These are phyloP conservation scores for Campoplex capitator DNA, from an alignment of 2,888 invertebrate species.

Conservation along the genomic window DNA sequence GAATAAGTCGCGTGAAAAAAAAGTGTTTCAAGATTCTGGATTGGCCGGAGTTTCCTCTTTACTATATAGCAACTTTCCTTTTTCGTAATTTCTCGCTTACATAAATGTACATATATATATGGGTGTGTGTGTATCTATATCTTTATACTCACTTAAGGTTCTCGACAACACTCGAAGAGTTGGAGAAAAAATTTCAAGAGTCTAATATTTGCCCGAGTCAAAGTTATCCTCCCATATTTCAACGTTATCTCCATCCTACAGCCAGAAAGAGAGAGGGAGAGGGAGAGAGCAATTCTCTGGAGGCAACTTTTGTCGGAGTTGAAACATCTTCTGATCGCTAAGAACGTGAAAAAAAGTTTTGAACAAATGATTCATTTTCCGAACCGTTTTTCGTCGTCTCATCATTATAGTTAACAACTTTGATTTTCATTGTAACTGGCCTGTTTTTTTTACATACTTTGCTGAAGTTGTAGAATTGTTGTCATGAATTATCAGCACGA, in stretches of 20 bases:
- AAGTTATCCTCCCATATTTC: slow-evolving; percentile 75
- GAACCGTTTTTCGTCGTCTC: slow-evolving; percentile 17
- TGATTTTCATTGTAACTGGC: slow-evolving; percentile 8
- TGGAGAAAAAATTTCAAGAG: slow-evolving; percentile 63
- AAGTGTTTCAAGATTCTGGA: slow-evolving; percentile 26
- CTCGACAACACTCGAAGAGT: slow-evolving; percentile 60
- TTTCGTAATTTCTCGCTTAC: slow-evolving; percentile 11
- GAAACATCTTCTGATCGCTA: slow-evolving; percentile 33
- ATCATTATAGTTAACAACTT: slow-evolving; percentile 34
- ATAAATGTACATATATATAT: slow-evolving; percentile 23
- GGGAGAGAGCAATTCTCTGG: slow-evolving; percentile 42
- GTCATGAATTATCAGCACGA: too few species aligned
- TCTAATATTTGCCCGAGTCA: slow-evolving; percentile 73
- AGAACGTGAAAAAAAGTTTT: slow-evolving; percentile 36
- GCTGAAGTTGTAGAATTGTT: too few species aligned
- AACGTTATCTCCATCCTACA: slow-evolving; percentile 73
- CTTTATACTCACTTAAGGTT: slow-evolving; percentile 2
- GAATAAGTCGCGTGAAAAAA: slow-evolving; percentile 41
- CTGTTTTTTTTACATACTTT: too few species aligned
- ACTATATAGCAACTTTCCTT: slow-evolving; percentile 9
- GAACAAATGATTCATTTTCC: slow-evolving; percentile 39
- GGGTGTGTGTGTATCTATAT: not conserved
- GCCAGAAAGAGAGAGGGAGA: slow-evolving; percentile 43
- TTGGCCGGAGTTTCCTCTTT: slow-evolving; percentile 26
- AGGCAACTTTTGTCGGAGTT: slow-evolving; percentile 64